Evolutionary conservation across 2,888 invertebrate species (phyloP), one percentile per base, ranked within the genome.

Genomic region (Balanococcus diminutus): DNA sequence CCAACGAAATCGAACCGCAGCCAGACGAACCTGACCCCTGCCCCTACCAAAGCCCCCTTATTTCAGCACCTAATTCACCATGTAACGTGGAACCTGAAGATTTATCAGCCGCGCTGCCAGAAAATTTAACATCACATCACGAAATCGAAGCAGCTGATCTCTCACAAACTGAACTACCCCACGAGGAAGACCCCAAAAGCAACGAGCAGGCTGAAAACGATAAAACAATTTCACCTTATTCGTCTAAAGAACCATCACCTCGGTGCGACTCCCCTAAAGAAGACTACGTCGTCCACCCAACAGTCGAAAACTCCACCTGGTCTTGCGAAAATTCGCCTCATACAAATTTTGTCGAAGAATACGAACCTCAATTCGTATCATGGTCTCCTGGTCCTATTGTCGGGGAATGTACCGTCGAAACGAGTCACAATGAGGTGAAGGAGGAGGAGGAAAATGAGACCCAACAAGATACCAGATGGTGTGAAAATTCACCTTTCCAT

Each of bases 301-400:
- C 8, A 9, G 22, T 9, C 19, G 36, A 79, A n/a, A 79, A 79
- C 2, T 6, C 28, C 16, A 14, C 19, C 16, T 79, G 75, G 75
- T 79, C 75, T 19, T 9, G 75, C 36, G 75, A 79, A 36, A 79
- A 79, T 36, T 79, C 75, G 11, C 75, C 75, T 19, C 75, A 8
- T 19, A 36, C 19, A 5, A 28, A 14, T 67, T 67, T 67, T 1
- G 28, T 67, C 14, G 28, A 67, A 56, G 56, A 56, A 22, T 56
- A 56, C 22, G 56, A 22, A 14, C 72, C 72, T n/a, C 72, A 32
- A 14, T 6, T 2, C 16, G n/a, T 72, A 11, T 19, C 72, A 1
- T 72, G 72, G 72, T 72, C 72, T 16, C 72, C 72, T 72, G 72
- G 28, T 14, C 72, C 31, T 1, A 16, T 72, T 8, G 72, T 72